Evolutionary conservation across 1,140 invertebrate genomes (phyloP).

Genomic region (Cydia amplana): DNA sequence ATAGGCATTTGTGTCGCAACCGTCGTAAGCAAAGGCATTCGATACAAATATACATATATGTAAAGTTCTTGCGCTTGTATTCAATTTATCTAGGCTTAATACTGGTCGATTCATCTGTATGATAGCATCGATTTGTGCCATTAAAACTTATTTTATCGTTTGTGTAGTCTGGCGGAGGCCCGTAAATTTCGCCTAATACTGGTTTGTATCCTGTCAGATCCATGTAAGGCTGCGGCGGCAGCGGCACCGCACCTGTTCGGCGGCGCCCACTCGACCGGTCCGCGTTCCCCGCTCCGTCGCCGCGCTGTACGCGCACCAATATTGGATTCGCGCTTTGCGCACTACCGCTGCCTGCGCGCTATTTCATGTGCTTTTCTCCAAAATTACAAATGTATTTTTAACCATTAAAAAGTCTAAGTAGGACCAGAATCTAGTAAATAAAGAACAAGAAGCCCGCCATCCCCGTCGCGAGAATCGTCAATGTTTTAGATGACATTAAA

Average conservation of each 20-base stretch:
- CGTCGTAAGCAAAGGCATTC: conserved; percentile 35
- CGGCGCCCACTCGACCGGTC: conserved; percentile 45
- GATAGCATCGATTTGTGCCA: conserved; percentile 58
- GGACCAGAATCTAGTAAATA: no score
- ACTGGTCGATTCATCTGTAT: conserved; percentile 53
- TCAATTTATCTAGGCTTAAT: conserved; percentile 46
- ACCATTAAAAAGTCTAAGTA: no score
- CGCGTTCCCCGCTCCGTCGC: conserved; percentile 7
- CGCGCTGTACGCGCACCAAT: not conserved
- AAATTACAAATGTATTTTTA: not conserved
- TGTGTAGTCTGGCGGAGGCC: conserved; percentile 42
- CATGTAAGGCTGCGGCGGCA: conserved; percentile 45
- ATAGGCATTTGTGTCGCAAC: conserved; percentile 31
- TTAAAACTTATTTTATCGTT: conserved; percentile 56
- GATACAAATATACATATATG: conserved; percentile 46
- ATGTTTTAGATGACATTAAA: no score
- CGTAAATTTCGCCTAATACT: conserved; percentile 64
- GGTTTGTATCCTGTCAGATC: conserved; percentile 54
- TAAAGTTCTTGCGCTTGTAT: conserved; percentile 43
- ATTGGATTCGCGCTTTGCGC: not conserved
- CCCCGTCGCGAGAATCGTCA: no score
- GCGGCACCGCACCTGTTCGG: conserved; percentile 52
- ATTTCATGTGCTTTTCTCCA: not conserved
- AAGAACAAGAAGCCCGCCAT: no score
- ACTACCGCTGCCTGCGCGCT: not conserved